Percentiles rank a stretch among this genome's conserved stretches.
phyloP scores from a whole-genome alignment of 2,797 vertebrate species.

The Megaceryle alcyon region DNA sequence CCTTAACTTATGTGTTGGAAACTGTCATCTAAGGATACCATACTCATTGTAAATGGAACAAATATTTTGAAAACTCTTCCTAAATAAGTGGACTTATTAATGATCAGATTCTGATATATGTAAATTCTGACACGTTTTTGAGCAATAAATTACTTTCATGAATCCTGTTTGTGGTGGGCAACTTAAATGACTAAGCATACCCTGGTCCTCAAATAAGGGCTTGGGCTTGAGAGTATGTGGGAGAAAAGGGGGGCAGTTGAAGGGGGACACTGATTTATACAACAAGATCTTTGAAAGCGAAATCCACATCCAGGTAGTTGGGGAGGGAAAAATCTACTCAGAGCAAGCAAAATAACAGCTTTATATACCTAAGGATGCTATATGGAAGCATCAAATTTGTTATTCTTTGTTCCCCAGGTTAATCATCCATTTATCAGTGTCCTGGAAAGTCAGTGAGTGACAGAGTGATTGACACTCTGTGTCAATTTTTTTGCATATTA shows the following conservation, averaged over 20 bases:
- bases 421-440: background rate
- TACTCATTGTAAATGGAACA: conserved; percentile 26
- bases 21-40: background rate
- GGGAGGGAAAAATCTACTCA: background rate
- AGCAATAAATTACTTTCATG: conserved; percentile 14
- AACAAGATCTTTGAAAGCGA: conserved; percentile 38
- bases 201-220: background rate
- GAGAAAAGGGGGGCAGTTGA: background rate
- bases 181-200: background rate
- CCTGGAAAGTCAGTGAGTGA: background rate
- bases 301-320: conserved; percentile 17
- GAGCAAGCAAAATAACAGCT: conserved; percentile 12
- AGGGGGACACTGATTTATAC: background rate
- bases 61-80: conserved; percentile 37
- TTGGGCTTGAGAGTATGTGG: background rate
- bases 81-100: conserved; percentile 33
- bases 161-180: background rate
- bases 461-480: background rate
- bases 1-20: conserved; percentile 19
- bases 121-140: conserved; percentile 31
- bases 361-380: conserved; percentile 6
- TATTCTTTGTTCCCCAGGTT: conserved; percentile 3
- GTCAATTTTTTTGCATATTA: background rate
- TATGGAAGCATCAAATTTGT: background rate
- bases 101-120: conserved; percentile 11